These are phyloP conservation scores for Lepilemur ruficaudatus DNA, from an alignment of 2,797 vertebrate species.

Conservation along the genomic window DNA sequence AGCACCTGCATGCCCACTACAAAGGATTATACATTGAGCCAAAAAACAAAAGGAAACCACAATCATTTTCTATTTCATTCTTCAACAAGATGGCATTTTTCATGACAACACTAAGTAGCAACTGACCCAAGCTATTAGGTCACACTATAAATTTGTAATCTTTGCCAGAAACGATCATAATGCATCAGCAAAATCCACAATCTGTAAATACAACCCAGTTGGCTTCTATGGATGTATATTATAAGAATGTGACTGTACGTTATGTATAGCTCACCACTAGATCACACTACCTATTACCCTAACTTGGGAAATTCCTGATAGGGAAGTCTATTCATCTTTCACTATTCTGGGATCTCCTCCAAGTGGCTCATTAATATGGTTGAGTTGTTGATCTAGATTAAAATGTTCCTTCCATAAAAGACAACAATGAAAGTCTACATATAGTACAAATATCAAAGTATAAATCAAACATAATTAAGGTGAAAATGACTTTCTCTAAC, in stretches of 20 bases:
- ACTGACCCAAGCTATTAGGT: neutral
- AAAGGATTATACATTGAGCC: neutral
- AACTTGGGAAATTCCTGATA: conserved; percentile 5
- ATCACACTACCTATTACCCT: neutral
- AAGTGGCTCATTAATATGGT: conserved; percentile 19
- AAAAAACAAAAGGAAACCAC: neutral
- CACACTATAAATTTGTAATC: neutral
- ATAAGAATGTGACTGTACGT: neutral
- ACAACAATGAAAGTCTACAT: conserved; percentile 49
- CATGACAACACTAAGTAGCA: neutral
- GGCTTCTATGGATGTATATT: neutral
- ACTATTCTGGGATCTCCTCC: conserved; percentile 28
- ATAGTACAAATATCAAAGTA: conserved; percentile 54
- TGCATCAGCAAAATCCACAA: neutral
- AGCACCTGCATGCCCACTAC: neutral
- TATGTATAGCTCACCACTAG: neutral
- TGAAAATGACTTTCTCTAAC: conserved; percentile 63
- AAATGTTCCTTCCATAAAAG: conserved; percentile 47
- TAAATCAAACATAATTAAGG: conserved; percentile 37
- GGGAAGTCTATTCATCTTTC: neutral
- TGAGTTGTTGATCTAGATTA: conserved; percentile 60
- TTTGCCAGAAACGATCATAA: neutral
- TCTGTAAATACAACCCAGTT: neutral
- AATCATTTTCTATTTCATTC: neutral
- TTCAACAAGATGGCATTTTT: neutral